phyloP scores from a whole-genome alignment of 92 coral and sea anemone genomes.

The Anthopleura xanthogrammica region DNA sequence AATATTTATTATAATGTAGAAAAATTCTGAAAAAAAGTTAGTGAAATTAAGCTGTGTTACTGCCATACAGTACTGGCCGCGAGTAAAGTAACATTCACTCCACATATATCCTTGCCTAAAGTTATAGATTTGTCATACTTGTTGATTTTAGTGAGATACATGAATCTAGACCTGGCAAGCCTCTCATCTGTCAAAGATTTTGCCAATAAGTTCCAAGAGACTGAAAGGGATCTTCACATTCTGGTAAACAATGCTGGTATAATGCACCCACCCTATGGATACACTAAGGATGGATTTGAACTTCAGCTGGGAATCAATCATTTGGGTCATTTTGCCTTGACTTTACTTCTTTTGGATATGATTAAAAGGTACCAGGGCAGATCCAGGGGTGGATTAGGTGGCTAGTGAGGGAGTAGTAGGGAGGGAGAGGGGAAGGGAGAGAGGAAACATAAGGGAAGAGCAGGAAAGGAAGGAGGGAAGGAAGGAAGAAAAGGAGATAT shows the following conservation, averaged over 20 bases:
- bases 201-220: constrained; percentile 62
- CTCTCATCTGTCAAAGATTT: constrained; percentile 72
- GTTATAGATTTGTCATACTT: background rate
- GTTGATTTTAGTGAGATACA: constrained; percentile 63
- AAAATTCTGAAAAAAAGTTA: background rate
- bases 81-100: too few relatives aligned
- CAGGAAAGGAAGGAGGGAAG: background rate
- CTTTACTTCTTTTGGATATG: constrained; percentile 73
- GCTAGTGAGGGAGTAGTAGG: too few relatives aligned
- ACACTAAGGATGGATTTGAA: constrained; percentile 92
- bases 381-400: too few relatives aligned
- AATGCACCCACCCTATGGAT: constrained; percentile 83
- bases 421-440: background rate
- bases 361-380: constrained; percentile 67
- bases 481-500: background rate
- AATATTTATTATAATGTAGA: too few relatives aligned
- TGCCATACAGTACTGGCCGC: too few relatives aligned
- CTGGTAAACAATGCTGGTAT: constrained; percentile 96
- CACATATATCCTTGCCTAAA: too few relatives aligned
- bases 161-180: constrained; percentile 80
- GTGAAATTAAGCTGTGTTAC: background rate
- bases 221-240: constrained; percentile 70
- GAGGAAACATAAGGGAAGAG: background rate
- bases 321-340: constrained; percentile 90
- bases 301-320: constrained; percentile 86